Evolutionary conservation across 2,113 vertebrate species (phyloP).

Genomic region (Scartelaos histophorus): DNA sequence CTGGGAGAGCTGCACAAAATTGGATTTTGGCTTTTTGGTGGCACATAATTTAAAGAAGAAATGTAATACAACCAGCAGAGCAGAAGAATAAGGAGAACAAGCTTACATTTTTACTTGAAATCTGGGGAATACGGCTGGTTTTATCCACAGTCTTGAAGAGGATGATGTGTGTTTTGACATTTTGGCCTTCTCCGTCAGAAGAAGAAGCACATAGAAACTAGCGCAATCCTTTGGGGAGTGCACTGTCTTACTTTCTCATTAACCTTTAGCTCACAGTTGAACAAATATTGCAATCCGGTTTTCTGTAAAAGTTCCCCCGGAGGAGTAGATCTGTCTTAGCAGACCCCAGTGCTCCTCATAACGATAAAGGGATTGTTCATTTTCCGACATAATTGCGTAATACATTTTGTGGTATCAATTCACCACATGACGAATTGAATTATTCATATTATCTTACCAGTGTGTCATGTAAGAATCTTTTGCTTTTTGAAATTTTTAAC

Average conservation of each 20-base stretch:
- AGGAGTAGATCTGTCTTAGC: not conserved
- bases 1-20: not conserved
- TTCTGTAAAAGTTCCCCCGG: constrained; percentile 3
- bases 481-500: no score
- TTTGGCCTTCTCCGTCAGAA: not conserved
- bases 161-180: constrained; percentile 11
- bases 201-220: constrained; percentile 14
- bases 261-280: constrained; percentile 7
- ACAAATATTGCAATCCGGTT: not conserved
- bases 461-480: not conserved
- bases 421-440: not conserved
- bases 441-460: not conserved
- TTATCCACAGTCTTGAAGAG: not conserved
- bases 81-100: not conserved
- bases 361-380: not conserved
- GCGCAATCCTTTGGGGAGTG: not conserved
- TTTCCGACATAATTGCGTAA: not conserved
- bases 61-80: not conserved
- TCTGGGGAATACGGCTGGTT: not conserved
- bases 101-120: not conserved
- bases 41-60: not conserved
- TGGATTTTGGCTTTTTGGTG: not conserved
- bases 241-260: constrained; percentile 1
- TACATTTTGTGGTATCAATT: not conserved
- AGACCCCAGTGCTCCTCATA: not conserved